Base-by-base conservation (phyloP, 2,113 vertebrate species). In the Corythoichthys intestinalis region DNA sequence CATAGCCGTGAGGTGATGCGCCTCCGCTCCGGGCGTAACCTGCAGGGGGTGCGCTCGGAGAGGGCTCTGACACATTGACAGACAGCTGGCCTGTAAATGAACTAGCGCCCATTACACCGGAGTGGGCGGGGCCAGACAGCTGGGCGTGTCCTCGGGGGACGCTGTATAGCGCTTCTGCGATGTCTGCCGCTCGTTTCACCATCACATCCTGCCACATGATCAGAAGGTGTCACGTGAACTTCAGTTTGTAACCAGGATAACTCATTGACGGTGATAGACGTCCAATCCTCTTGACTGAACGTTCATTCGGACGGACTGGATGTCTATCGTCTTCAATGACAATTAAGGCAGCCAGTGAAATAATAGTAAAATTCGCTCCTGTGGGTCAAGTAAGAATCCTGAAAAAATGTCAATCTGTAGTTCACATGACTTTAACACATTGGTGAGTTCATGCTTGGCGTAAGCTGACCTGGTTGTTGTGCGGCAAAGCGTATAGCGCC, bases 21-120 rank as follows among this genome's bases (percentile, higher is more conserved):
- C 97, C 98, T 88, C 96, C 96, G 90, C 97, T 98, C 83, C 96
- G 95, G 88, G 94, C 95, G 73, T 97, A 99, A 90, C 97, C 97
- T 98, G 89, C 65, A 72, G 66, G 12, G 57, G 63, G 44, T 6
- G 10, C 12, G 39, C 41, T 34, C n/a, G 4, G 96, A 15, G 95
- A 87, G 12, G 96, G 88, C 80, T 99, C 97, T 0, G 97, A 94
- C 66, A 98, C 95, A 3, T 98, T 98, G 85, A 99, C 97, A 0
- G 97, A 95, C 79, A 98, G 93, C 79, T 98, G 97, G 76, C 97
- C 96, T 0, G 94, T 93, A 86, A 99, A 99, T 74, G 97, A 98
- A 72, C 98, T 98, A 73, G 98, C 96, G 1, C 95, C 96, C 96
- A 98, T 98, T 96, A 98, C 98, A 59, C 96, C 93, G 0, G 92